Evolutionary conservation across 2,797 vertebrate genomes (phyloP).

Genomic region (Aratinga solstitialis): DNA sequence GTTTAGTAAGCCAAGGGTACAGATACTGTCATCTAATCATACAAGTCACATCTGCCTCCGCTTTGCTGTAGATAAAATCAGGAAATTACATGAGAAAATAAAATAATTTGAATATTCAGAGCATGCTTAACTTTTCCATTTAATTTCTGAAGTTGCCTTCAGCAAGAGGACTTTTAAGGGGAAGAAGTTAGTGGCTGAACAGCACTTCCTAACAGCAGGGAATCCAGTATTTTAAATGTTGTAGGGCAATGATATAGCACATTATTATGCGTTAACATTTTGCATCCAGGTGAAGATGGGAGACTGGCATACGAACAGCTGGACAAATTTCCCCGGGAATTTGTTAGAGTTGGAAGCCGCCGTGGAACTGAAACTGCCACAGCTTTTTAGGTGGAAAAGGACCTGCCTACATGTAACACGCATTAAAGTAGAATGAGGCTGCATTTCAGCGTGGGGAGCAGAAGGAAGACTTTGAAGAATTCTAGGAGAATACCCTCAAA

Average conservation of each 20-base stretch:
- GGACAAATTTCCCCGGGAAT: constrained; percentile 88
- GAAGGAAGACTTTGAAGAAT: not conserved
- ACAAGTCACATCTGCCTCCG: not conserved
- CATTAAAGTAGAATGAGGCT: constrained; percentile 9
- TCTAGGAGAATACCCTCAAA: not conserved
- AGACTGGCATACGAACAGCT: constrained; percentile 93
- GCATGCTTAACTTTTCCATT: not conserved
- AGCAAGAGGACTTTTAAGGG: not conserved
- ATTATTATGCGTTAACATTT: not conserved
- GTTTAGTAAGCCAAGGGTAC: not conserved
- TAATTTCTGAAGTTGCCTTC: not conserved
- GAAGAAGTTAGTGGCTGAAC: not conserved
- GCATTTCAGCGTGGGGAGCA: not conserved
- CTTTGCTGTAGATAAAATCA: not conserved
- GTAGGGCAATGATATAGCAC: not conserved
- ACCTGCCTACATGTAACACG: not conserved
- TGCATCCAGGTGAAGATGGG: constrained; percentile 88
- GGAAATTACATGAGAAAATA: not conserved
- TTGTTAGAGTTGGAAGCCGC: constrained; percentile 80
- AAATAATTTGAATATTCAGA: not conserved
- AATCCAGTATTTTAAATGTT: not conserved
- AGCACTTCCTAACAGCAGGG: not conserved
- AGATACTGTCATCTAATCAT: not conserved
- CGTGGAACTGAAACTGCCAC: constrained; percentile 87
- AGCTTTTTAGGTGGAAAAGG: constrained; percentile 81